Percentiles rank a stretch among this genome's conserved stretches.
Conservation (phyloP, 1,140 invertebrate genomes). For the Bombus consobrinus region DNA sequence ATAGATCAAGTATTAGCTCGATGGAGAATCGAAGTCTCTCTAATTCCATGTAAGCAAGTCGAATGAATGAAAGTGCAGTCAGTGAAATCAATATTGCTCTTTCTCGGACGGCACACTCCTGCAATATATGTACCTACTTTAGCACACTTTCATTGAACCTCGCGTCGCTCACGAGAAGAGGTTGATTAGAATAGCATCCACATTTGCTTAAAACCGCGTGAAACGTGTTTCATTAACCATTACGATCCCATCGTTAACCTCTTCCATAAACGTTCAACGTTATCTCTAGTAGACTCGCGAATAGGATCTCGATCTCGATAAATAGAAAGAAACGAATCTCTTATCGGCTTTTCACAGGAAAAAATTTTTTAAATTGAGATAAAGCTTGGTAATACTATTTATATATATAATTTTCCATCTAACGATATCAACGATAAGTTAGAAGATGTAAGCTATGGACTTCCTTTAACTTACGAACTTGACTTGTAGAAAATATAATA, state of each 20-base stretch:
- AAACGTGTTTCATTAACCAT: slow-evolving; percentile 19
- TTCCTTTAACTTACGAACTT: too few relatives aligned
- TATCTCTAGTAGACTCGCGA: not conserved
- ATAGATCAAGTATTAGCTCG: not conserved
- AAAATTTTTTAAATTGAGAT: not conserved
- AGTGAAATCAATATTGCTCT: slow-evolving; percentile 12
- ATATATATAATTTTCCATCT: too few relatives aligned
- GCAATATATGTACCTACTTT: too few relatives aligned
- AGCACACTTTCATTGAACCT: slow-evolving; percentile 20
- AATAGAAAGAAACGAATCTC: not conserved
- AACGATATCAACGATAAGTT: too few relatives aligned
- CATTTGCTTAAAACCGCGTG: slow-evolving; percentile 28
- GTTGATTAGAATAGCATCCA: slow-evolving; percentile 7
- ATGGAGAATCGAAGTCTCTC: not conserved
- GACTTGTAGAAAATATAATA: too few relatives aligned
- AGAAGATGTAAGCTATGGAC: too few relatives aligned
- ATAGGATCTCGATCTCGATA: not conserved
- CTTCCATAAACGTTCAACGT: not conserved
- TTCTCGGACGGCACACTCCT: not conserved
- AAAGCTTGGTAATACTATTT: not conserved
- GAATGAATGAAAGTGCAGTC: not conserved
- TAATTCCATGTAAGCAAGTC: not conserved
- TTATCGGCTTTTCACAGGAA: not conserved
- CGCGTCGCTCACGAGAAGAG: not conserved
- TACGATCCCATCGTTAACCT: not conserved